Conservation (phyloP, 2,113 vertebrate species). For the Phoenicopterus ruber region DNA sequence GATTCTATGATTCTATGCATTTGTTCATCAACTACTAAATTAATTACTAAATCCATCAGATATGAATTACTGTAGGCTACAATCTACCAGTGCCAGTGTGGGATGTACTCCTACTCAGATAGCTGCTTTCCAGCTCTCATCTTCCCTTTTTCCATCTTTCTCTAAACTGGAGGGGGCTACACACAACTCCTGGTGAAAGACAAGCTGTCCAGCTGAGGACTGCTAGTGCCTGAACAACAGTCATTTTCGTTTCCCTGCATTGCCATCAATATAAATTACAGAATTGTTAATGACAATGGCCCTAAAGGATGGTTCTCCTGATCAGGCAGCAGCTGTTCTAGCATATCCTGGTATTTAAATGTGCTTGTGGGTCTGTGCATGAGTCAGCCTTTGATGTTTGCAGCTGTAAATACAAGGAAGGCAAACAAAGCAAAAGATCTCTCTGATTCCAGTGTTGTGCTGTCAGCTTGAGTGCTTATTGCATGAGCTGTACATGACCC, state of each 20-base stretch:
- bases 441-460: neutral
- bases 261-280: neutral
- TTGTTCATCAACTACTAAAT: neutral
- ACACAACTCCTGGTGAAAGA: neutral
- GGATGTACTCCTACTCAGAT: neutral
- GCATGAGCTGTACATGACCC: neutral
- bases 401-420: neutral
- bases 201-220: neutral
- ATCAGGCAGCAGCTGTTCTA: slow-evolving; percentile 1
- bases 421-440: neutral
- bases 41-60: neutral
- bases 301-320: neutral
- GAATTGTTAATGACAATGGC: neutral
- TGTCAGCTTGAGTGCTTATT: neutral
- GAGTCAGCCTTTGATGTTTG: neutral
- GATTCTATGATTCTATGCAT: neutral
- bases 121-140: neutral
- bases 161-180: neutral
- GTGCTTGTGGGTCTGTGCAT: neutral
- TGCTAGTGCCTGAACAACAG: neutral
- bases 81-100: neutral
- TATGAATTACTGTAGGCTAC: neutral
- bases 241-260: neutral
- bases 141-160: neutral
- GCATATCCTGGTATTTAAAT: neutral